Evolutionary conservation across 2,888 invertebrate species (phyloP).

Genomic region (Drosophila aldrichi): DNA sequence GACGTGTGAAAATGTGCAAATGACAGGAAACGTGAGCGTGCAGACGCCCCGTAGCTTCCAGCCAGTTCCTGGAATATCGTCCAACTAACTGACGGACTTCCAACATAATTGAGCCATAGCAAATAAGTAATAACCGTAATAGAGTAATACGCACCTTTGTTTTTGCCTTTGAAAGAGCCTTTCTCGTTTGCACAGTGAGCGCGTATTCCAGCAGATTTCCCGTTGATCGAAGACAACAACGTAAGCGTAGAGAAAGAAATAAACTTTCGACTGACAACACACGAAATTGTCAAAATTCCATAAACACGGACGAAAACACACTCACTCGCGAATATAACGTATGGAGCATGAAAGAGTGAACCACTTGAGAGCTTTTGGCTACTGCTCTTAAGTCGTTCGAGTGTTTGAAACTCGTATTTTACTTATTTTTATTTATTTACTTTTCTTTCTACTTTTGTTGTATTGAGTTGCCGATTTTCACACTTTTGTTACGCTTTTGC

Average conservation of each 20-base stretch:
- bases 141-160: slow-evolving; percentile 44
- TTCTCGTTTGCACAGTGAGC: slow-evolving; percentile 14
- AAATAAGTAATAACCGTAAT: slow-evolving; percentile 23
- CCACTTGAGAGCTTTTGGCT: slow-evolving; percentile 40
- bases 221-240: slow-evolving; percentile 29
- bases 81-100: slow-evolving; percentile 29
- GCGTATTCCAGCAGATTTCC: slow-evolving; percentile 51
- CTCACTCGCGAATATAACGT: slow-evolving; percentile 43
- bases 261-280: slow-evolving; percentile 53
- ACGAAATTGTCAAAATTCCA: slow-evolving; percentile 60
- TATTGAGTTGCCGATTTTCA: slow-evolving; percentile 46
- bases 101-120: slow-evolving; percentile 15
- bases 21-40: slow-evolving; percentile 65
- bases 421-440: slow-evolving; percentile 22
- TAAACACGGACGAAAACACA: slow-evolving; percentile 24
- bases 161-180: slow-evolving; percentile 12
- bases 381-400: slow-evolving; percentile 36
- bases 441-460: slow-evolving; percentile 5
- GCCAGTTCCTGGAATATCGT: slow-evolving; percentile 35
- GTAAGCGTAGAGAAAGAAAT: neutral
- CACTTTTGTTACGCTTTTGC: slow-evolving; percentile 63
- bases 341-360: slow-evolving; percentile 19
- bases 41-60: slow-evolving; percentile 31
- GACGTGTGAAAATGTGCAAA: slow-evolving; percentile 74
- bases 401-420: slow-evolving; percentile 32